Conservation (phyloP, 1,140 invertebrate species). For the Campodea augens region DNA sequence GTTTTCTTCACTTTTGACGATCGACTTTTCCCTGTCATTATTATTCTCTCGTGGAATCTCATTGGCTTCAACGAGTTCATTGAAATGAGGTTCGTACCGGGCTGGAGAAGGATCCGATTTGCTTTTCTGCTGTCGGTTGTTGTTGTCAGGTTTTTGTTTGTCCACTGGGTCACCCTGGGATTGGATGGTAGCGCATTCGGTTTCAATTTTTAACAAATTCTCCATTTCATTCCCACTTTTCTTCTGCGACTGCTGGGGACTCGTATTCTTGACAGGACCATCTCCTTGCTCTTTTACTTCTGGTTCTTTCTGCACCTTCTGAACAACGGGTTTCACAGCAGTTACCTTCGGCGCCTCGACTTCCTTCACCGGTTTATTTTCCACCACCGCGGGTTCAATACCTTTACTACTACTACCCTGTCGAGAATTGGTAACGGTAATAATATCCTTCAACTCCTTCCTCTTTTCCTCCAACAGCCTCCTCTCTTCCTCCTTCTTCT, state of each 20-base stretch:
- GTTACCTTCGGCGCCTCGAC: slow-evolving; percentile 13
- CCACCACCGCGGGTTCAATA: slow-evolving; percentile 1
- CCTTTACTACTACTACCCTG: slow-evolving; percentile 22
- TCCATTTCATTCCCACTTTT: slow-evolving; percentile 25
- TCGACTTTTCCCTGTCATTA: slow-evolving; percentile 58
- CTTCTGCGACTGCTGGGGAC: not conserved
- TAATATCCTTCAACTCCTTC: slow-evolving; percentile 35
- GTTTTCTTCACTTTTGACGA: slow-evolving; percentile 41
- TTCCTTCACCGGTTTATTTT: slow-evolving; percentile 5
- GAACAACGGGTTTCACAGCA: slow-evolving; percentile 13
- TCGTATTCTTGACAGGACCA: not conserved
- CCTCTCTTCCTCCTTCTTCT: slow-evolving; percentile 36
- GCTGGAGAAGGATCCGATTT: slow-evolving; percentile 25
- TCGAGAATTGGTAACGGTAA: slow-evolving; percentile 32
- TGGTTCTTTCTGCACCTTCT: not conserved
- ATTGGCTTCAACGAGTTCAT: slow-evolving; percentile 51
- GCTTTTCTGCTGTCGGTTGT: slow-evolving; percentile 19
- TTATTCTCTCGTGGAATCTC: no score
- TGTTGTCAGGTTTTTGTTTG: slow-evolving; percentile 20
- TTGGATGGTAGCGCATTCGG: slow-evolving; percentile 29
- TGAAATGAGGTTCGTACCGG: slow-evolving; percentile 50
- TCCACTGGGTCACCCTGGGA: slow-evolving; percentile 17
- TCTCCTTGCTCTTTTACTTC: slow-evolving; percentile 3
- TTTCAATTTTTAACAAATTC: slow-evolving; percentile 31
- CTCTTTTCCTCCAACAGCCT: not conserved